A percentile compares a stretch with the other conserved stretches of the same genome.
phyloP scores from a whole-genome alignment of 2,797 vertebrate species.

The Scolopax bukidnonensis region DNA sequence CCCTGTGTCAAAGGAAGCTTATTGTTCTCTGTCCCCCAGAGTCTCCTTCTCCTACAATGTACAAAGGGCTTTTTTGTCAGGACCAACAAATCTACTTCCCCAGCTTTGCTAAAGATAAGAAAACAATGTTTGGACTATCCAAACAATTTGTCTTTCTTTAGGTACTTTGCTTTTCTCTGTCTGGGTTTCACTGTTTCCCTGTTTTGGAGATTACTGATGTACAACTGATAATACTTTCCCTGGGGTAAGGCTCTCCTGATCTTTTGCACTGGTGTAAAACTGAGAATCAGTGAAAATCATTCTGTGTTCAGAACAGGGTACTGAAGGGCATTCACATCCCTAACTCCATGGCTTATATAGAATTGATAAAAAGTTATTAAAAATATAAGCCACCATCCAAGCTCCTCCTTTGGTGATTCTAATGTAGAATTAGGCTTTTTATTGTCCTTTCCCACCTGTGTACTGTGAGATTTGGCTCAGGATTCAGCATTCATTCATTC shows the following conservation, averaged over 20 bases:
- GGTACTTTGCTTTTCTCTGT: conserved; percentile 7
- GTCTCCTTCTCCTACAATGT: neutral
- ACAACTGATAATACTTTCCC: neutral
- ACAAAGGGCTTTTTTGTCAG: conserved; percentile 39
- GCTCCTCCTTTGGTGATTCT: neutral
- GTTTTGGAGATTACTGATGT: neutral
- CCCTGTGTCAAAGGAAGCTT: conserved; percentile 16
- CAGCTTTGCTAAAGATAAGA: conserved; percentile 4
- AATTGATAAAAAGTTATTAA: neutral
- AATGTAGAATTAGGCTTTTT: conserved; percentile 15
- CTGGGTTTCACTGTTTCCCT: neutral
- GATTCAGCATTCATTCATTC: conserved; percentile 17
- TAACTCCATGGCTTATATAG: neutral
- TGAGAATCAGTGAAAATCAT: neutral
- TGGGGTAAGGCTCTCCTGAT: neutral
- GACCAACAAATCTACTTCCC: conserved; percentile 40
- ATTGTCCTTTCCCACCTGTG: neutral
- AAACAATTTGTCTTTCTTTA: conserved; percentile 39
- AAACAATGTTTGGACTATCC: neutral
- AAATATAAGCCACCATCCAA: neutral
- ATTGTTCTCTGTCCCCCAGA: conserved; percentile 26
- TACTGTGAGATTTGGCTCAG: neutral
- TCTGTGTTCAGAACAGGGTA: neutral
- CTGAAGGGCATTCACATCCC: neutral
- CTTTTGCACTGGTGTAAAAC: neutral